Conservation (phyloP, 2,797 vertebrate genomes). For the Limosa lapponica region DNA sequence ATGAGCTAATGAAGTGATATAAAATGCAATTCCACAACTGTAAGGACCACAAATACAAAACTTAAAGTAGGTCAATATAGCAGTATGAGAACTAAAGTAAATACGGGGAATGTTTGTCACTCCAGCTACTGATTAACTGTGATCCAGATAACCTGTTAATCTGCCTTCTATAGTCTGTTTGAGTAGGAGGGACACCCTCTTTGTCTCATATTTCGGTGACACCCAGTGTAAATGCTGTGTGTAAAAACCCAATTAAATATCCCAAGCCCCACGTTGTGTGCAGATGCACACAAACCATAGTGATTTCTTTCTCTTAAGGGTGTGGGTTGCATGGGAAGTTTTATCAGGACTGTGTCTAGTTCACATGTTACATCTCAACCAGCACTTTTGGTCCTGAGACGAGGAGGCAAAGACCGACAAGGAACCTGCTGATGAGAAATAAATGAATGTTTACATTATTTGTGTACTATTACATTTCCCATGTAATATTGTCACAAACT, state of each 20-base stretch:
- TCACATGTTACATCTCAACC: rapidly evolving
- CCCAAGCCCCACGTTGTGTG: background rate
- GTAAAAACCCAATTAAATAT: background rate
- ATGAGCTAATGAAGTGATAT: background rate
- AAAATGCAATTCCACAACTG: background rate
- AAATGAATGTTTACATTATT: background rate
- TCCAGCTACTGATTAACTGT: background rate
- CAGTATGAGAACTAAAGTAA: background rate
- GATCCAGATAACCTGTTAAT: background rate
- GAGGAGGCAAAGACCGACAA: background rate
- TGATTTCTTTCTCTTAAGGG: background rate
- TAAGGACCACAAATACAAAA: background rate
- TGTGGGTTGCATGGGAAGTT: background rate
- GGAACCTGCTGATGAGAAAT: background rate
- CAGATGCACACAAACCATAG: background rate
- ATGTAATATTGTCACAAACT: background rate
- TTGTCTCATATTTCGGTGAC: background rate
- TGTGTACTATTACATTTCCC: background rate
- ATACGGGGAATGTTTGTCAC: background rate
- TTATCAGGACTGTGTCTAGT: background rate
- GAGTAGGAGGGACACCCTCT: background rate
- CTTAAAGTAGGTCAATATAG: background rate
- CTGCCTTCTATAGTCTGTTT: background rate
- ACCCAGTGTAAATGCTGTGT: background rate
- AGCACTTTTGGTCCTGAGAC: background rate